Evolutionary conservation across 2,113 vertebrate genomes (phyloP).

Genomic region (Felis catus): F.catus_Fca126_mat1.0 CM031416.1:43187501-43188000

Average conservation of each 20-base stretch:
- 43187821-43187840: neutral
- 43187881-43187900: neutral
- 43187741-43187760: too few relatives aligned
- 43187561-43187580: neutral
- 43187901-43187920: neutral
- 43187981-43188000: neutral
- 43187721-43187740: too few relatives aligned
- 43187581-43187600: too few relatives aligned
- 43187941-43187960: neutral
- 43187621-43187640: too few relatives aligned
- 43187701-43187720: too few relatives aligned
- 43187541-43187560: neutral
- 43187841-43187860: neutral
- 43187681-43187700: too few relatives aligned
- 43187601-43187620: too few relatives aligned
- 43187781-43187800: too few relatives aligned
- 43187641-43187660: too few relatives aligned
- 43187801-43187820: too few relatives aligned
- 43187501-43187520: neutral
- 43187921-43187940: conserved; percentile 5
- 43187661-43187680: too few relatives aligned
- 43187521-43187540: neutral
- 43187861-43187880: neutral
- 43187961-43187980: neutral
- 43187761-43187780: too few relatives aligned